phyloP scores from a whole-genome alignment of 2,888 invertebrate genomes.

The Eurois occulta region DNA sequence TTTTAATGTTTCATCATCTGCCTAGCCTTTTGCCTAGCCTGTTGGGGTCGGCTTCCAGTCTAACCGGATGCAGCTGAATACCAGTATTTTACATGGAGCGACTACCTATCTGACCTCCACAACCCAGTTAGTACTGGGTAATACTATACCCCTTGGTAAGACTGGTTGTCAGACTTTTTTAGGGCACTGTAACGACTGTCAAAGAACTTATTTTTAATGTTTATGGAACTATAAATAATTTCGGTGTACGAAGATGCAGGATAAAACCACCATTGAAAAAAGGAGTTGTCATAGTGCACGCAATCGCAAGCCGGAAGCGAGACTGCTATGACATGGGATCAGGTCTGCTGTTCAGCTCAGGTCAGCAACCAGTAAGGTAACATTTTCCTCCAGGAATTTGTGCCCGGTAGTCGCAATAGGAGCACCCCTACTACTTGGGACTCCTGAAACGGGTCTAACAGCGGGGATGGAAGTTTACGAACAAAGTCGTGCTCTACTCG shows the following conservation, averaged over 20 bases:
- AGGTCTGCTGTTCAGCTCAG: no score
- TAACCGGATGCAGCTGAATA: no score
- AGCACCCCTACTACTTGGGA: background rate
- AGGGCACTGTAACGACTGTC: no score
- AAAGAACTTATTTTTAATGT: background rate
- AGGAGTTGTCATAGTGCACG: background rate
- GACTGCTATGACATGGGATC: background rate
- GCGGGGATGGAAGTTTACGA: conserved; percentile 16
- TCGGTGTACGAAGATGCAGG: background rate
- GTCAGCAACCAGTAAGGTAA: background rate
- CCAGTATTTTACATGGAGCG: no score
- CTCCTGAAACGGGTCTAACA: conserved; percentile 7
- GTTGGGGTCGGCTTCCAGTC: no score
- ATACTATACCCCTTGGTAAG: no score
- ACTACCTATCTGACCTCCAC: no score
- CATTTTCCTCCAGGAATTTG: background rate
- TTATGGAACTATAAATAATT: background rate
- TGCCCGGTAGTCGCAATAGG: background rate
- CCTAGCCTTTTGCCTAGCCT: no score
- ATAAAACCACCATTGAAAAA: background rate
- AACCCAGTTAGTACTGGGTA: no score
- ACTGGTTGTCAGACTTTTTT: no score
- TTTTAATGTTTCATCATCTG: no score
- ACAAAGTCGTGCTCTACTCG: conserved; percentile 24
- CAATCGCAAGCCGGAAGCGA: background rate